Base-by-base conservation (phyloP, 2,113 vertebrate genomes). In the Vicugna pacos region DNA sequence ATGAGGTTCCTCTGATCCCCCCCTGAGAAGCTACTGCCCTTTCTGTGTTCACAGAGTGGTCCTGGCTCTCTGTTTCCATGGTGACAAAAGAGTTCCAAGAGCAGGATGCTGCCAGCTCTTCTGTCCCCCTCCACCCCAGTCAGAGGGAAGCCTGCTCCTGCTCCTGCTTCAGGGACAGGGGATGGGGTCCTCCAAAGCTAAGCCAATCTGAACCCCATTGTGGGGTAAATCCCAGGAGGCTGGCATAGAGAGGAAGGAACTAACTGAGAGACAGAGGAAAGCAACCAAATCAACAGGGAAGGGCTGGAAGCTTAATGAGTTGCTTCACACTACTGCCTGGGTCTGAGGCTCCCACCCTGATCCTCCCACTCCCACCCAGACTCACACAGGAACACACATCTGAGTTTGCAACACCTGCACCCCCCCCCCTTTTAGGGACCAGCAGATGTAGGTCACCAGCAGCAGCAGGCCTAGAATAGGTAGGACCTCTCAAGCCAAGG, bases 51-150 rank as follows among this genome's bases (percentile, higher is more conserved):
- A 83, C 58, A 96, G 94, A 97, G 87, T 89, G 0, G 95, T 65
- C 89, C 95, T 58, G 54, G 97, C 97, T 97, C 94, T 97, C 95
- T 88, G 98, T 99, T 99, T 98, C 99, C 98, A 99, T 99, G 98
- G 98, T 96, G 97, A 99, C 96, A 65, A 8, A 65, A 8, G 97
- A 98, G 93, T 97, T 58, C 35, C 85, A 95, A 93, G 97, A 97
- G 93, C 92, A 95, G 90, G 93, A 94, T 77, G 85, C 91, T 96
- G 85, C 72, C 80, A 91, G 91, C 88, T 86, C 90, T 85, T 73
- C 65, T 10, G 50, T 73, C 87, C 94, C 96, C 93, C 50, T 81
- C 95, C 81, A 95, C 80, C 82, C 96, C 93, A 94, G 90, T 96
- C 97, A 93, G 76, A 93, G 75, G 76, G 86, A 96, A 81, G 89